Conservation (phyloP, 2,888 invertebrate species). For the Sturmia bella region DNA sequence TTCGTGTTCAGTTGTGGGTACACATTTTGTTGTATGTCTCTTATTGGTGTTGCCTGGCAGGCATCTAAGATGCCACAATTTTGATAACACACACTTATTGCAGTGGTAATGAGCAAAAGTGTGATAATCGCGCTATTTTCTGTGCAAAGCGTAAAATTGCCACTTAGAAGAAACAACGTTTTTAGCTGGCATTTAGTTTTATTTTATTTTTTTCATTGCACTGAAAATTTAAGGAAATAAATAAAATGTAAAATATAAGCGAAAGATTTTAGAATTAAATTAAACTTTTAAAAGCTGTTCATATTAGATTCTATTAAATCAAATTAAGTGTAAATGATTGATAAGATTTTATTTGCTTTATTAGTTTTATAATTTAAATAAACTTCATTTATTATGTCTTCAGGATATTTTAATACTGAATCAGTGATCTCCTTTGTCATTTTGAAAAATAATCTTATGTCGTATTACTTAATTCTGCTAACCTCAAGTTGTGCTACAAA, state of each 20-base stretch:
- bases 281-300: background rate
- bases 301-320: background rate
- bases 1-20: background rate
- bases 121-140: slow-evolving; percentile 64
- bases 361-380: background rate
- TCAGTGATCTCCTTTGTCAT: background rate
- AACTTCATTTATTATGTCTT: slow-evolving; percentile 10
- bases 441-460: background rate
- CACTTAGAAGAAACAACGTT: slow-evolving; percentile 46
- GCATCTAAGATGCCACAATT: slow-evolving; percentile 63
- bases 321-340: slow-evolving; percentile 3
- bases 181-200: slow-evolving; percentile 2
- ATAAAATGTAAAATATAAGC: background rate
- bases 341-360: background rate
- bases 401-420: too few relatives aligned
- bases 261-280: background rate
- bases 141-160: slow-evolving; percentile 58
- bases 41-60: slow-evolving; percentile 52
- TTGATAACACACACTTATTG: slow-evolving; percentile 61
- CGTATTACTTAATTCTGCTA: slow-evolving; percentile 17
- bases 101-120: slow-evolving; percentile 66
- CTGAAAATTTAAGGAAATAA: slow-evolving; percentile 2
- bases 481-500: slow-evolving; percentile 7
- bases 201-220: background rate
- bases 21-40: background rate